Evolutionary conservation across 2,797 vertebrate genomes (phyloP), one percentile per base, ranked within the genome.

Genomic region (Trachops cirrhosus): DNA sequence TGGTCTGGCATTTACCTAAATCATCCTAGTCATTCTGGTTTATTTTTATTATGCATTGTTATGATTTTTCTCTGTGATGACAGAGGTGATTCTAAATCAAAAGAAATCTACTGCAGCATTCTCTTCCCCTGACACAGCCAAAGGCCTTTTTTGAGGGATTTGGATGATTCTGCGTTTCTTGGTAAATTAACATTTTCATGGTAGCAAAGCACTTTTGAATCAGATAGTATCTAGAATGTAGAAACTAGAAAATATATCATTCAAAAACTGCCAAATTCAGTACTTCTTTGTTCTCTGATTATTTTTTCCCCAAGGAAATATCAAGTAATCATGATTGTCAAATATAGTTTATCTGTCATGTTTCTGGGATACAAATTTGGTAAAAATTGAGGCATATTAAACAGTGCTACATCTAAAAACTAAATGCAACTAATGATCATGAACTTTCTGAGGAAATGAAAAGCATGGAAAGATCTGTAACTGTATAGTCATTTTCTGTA

Each of bases 1-100:
- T 50, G 29, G 22, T 80, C 87, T 97, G 89, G 44, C 84, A 73
- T 97, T 98, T 97, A 95, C 79, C 34, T 70, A 96, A 68, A 50
- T 92, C 90, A 97, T 88, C 57, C 95, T 88, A 87, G 46, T 93
- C 79, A 74, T 41, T 91, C 46, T 64, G n/a, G 26, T 26, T 71
- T 48, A 73, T 94, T 87, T 73, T 94, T 89, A 92, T 94, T 96
- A 77, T 95, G 85, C 74, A 32, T 1, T 77, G 67, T 79, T 67
- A 96, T 34, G 73, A 26, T 21, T 24, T 78, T 94, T 97, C 77
- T 79, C 70, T 67, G 44, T 70, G 75, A 94, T 70, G 0, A 0
- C 9, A 90, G 34, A 85, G 34, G 14, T 74, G 92, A 86, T 75
- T n/a, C 86, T 96, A 83, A 87, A 94, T 95, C 67, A 91, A 89